These are phyloP conservation scores for Periophthalmus modestus DNA, from an alignment of 2,113 vertebrate genomes.

Conservation along the genomic window DNA sequence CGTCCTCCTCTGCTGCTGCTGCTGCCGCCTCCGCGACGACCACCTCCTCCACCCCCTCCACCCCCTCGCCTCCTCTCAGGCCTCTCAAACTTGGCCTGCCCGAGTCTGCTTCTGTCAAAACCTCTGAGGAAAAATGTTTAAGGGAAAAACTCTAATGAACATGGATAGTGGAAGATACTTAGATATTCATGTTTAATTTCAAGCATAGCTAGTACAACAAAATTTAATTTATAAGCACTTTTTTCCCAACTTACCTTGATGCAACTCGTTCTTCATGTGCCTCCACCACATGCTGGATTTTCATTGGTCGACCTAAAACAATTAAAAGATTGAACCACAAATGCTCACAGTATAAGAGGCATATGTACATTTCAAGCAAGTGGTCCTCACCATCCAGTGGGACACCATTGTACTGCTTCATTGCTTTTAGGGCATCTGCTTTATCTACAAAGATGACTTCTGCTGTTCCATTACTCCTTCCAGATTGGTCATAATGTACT, in stretches of 20 bases:
- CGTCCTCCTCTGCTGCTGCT: conserved; percentile 86
- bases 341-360: background rate
- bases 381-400: conserved; percentile 88
- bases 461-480: conserved; percentile 92
- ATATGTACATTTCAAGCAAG: background rate
- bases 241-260: conserved; percentile 79
- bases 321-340: background rate
- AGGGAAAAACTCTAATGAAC: background rate
- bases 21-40: conserved; percentile 77
- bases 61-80: background rate
- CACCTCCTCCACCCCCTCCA: background rate
- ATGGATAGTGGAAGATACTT: too few species aligned
- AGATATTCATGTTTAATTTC: too few species aligned
- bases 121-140: conserved; percentile 27
- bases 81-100: conserved; percentile 55
- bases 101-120: conserved; percentile 69
- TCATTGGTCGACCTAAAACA: conserved; percentile 90
- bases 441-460: conserved; percentile 92
- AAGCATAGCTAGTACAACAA: too few species aligned
- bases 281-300: conserved; percentile 90
- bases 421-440: conserved; percentile 90
- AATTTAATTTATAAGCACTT: background rate
- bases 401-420: conserved; percentile 97
- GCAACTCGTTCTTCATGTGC: conserved; percentile 80
- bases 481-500: conserved; percentile 93